Conservation (phyloP, 2,888 invertebrate species). For the Pristionchus japonicus region DNA sequence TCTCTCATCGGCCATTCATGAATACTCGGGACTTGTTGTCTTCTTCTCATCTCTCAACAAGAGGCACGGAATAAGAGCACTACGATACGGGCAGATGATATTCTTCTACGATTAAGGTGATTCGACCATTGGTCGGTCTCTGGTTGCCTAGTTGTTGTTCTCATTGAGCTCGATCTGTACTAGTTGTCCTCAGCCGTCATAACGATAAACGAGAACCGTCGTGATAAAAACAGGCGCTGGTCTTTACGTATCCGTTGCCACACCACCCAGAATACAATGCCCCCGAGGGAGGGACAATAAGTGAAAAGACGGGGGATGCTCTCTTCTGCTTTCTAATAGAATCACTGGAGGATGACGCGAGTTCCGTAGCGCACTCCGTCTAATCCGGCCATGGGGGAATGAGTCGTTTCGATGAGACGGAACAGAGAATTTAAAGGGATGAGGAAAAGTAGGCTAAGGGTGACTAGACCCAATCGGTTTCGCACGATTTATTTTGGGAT, state of each 20-base stretch:
- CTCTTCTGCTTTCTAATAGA: slow-evolving; percentile 5
- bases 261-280: neutral
- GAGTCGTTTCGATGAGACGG: neutral
- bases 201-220: neutral
- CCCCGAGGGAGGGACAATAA: neutral
- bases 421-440: neutral
- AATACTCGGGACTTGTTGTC: slow-evolving; percentile 4
- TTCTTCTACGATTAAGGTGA: neutral
- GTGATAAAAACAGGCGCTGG: neutral
- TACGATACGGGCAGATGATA: neutral
- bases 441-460: neutral
- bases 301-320: neutral
- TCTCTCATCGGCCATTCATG: neutral
- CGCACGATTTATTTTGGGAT: too few relatives aligned
- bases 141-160: neutral
- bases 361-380: neutral
- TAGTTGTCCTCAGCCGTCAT: neutral
- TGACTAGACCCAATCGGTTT: neutral
- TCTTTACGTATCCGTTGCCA: neutral
- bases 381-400: neutral
- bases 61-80: neutral
- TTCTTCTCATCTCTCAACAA: neutral
- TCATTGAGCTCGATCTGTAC: too few relatives aligned
- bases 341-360: slow-evolving; percentile 3
- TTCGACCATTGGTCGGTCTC: neutral